These are phyloP conservation scores for Eumacrocentrus americanus DNA, from an alignment of 2,888 invertebrate genomes.

Conservation along the genomic window DNA sequence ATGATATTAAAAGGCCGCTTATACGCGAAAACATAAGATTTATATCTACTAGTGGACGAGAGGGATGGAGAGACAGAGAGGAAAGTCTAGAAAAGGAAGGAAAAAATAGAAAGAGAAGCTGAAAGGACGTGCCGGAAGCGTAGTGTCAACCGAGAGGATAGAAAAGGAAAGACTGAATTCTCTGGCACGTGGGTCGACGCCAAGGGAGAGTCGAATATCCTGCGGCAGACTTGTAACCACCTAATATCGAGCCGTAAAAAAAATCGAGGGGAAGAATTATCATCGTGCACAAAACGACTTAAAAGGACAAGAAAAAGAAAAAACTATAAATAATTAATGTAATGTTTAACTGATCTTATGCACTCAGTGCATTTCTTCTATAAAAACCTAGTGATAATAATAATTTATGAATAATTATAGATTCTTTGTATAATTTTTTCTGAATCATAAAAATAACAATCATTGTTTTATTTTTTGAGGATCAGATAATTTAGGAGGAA, in stretches of 20 bases:
- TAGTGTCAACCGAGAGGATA: conserved; percentile 25
- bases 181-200: background rate
- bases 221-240: background rate
- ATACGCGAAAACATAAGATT: conserved; percentile 60
- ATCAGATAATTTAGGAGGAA: conserved; percentile 21
- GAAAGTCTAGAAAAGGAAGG: conserved; percentile 30
- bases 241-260: background rate
- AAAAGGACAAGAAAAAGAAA: too few relatives aligned
- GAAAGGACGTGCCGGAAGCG: conserved; percentile 34
- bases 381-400: too few relatives aligned
- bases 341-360: too few relatives aligned
- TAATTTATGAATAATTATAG: too few relatives aligned
- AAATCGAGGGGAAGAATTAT: background rate
- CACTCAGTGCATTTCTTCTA: too few relatives aligned
- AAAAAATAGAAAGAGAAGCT: conserved; percentile 22
- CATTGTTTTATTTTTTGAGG: conserved; percentile 9
- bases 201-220: background rate
- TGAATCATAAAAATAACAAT: too few relatives aligned
- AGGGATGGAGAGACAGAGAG: conserved; percentile 16
- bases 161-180: conserved; percentile 25
- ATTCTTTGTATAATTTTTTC: too few relatives aligned
- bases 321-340: too few relatives aligned
- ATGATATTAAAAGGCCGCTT: conserved; percentile 62
- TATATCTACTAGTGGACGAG: conserved; percentile 47
- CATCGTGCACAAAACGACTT: too few relatives aligned